Conservation (phyloP, 2,113 vertebrate genomes). For the Vicugna pacos region DNA sequence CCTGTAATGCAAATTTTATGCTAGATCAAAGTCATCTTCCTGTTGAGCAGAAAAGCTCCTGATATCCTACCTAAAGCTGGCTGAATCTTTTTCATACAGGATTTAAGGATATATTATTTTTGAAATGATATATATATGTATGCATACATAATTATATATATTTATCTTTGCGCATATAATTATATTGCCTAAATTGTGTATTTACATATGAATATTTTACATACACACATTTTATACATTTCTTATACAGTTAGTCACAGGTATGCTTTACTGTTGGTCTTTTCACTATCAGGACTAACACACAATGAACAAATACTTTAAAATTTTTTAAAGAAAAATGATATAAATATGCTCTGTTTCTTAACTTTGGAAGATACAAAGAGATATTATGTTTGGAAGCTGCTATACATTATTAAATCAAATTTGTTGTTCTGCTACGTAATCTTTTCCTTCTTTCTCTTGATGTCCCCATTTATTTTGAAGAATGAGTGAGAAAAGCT, state of each 20-base stretch:
- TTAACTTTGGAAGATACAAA: background rate
- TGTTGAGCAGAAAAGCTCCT: background rate
- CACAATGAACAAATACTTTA: background rate
- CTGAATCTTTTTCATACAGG: background rate
- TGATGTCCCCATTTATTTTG: background rate
- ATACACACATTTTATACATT: background rate
- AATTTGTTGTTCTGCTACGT: background rate
- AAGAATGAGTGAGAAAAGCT: background rate
- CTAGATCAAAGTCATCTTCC: background rate
- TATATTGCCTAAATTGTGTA: background rate
- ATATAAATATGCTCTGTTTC: background rate
- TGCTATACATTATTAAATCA: background rate
- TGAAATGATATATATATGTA: background rate
- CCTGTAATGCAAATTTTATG: background rate
- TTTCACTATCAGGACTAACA: background rate
- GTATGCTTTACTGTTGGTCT: background rate
- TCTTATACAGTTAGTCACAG: background rate
- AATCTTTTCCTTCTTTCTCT: background rate
- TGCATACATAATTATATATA: background rate
- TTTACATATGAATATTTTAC: background rate
- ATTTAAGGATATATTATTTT: background rate
- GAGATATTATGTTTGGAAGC: background rate
- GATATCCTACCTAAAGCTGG: background rate
- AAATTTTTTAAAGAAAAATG: background rate
- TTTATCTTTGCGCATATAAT: background rate